Base-by-base conservation (phyloP, 2,797 vertebrate genomes). In the Staurois parvus region DNA sequence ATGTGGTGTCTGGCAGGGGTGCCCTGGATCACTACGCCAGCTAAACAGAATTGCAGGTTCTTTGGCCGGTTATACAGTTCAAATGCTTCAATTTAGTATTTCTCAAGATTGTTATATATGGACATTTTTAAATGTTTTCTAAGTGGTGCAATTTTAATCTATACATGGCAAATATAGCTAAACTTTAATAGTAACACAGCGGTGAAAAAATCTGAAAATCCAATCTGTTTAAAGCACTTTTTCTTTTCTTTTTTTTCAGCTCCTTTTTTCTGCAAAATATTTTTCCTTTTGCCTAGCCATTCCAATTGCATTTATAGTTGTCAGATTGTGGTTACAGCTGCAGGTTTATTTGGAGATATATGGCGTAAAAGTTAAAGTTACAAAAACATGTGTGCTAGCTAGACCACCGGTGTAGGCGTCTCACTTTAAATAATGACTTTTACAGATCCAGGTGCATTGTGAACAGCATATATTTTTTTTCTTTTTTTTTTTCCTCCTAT, bases 401-500 rank as follows among this genome's bases (percentile, higher is more conserved):
- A 72, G 79, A 81, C 79, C 79, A 81, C 79, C 79, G 9, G 30
- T 86, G 77, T 77, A 59, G 86, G 64, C 42, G 86, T 78, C 76
- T 78, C 76, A 68, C 78, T 74, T n/a, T 80, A 83, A 84, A 80
- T 88, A 10, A 87, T 76, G n/a, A 29, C 76, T 45, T 88, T 82
- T 88, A 86, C 85, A 70, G 87, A 87, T 75, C 79, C 88, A 80
- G 79, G 79, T 81, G 79, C 68, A 72, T 81, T 81, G 68, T 72
- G 68, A 28, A 28, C 24, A 32, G 80, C 89, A 67, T 29, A 87
- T 29, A 0, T 81, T 56, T 80, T 56, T 56, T 70, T 42, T 42
- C 59, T 42, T 13, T 7, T 34, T 48, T 48, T 28, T 59, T 11
- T 10, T 34, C 52, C 19, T 32, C 11, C 24, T 52, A 13, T 26